phyloP scores from a whole-genome alignment of 2,113 vertebrate genomes.

The Morone saxatilis region DNA sequence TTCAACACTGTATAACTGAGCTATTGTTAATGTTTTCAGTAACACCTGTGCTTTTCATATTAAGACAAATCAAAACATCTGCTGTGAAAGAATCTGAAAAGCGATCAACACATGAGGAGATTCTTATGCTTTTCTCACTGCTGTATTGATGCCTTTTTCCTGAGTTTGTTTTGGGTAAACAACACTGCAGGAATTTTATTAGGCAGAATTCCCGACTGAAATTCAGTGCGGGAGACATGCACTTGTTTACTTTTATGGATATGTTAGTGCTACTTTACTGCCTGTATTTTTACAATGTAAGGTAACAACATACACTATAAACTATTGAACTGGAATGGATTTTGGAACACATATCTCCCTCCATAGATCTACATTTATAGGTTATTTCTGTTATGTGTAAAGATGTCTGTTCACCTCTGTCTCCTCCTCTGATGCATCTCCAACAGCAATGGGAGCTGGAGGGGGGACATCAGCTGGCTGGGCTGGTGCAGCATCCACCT shows the following conservation, averaged over 20 bases:
- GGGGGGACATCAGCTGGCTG: conserved; percentile 14
- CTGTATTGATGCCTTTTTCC: not conserved
- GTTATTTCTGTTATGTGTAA: not conserved
- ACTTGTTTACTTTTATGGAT: not conserved
- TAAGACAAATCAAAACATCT: not conserved
- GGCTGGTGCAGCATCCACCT: conserved; percentile 52
- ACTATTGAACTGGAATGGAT: not conserved
- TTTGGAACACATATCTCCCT: not conserved
- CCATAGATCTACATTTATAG: not conserved
- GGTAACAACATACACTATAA: not conserved
- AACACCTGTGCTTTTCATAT: not conserved
- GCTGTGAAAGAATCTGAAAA: not conserved
- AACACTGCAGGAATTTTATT: not conserved
- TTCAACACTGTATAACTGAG: too few species aligned
- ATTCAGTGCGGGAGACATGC: not conserved
- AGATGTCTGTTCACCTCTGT: conserved; percentile 57
- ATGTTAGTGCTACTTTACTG: not conserved
- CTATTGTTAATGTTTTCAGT: not conserved
- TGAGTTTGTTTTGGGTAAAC: not conserved
- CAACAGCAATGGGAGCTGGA: conserved; percentile 33
- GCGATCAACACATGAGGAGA: not conserved
- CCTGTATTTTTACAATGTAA: not conserved
- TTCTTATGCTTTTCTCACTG: not conserved
- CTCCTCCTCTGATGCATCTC: conserved; percentile 78
- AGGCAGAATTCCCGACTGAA: not conserved